A percentile compares a stretch with the other conserved stretches of the same genome.
These are phyloP conservation scores for Boloria euphrosyne DNA, from an alignment of 2,888 invertebrate species.

Conservation along the genomic window DNA sequence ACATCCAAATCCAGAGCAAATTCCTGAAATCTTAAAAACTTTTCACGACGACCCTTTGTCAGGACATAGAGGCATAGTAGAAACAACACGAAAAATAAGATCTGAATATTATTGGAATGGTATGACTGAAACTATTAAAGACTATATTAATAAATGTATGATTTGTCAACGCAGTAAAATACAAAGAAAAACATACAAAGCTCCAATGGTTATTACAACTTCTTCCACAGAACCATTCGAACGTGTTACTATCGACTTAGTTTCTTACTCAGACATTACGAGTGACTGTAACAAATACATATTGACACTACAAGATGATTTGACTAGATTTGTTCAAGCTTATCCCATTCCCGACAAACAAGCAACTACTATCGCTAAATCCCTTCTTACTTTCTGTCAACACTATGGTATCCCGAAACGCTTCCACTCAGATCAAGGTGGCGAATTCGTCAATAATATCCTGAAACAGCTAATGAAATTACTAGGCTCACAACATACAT, in stretches of 20 bases:
- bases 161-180: too few relatives aligned
- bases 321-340: slow-evolving; percentile 49
- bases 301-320: slow-evolving; percentile 49
- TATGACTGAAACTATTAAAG: too few relatives aligned
- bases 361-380: slow-evolving; percentile 47
- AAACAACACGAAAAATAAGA: slow-evolving; percentile 48
- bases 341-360: slow-evolving; percentile 51
- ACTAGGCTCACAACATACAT: too few relatives aligned
- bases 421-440: slow-evolving; percentile 52
- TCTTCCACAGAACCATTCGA: too few relatives aligned
- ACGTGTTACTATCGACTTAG: slow-evolving; percentile 51
- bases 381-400: slow-evolving; percentile 48
- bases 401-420: slow-evolving; percentile 50
- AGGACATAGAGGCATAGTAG: too few relatives aligned
- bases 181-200: too few relatives aligned
- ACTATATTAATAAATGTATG: too few relatives aligned
- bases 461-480: slow-evolving; percentile 49
- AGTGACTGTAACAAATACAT: slow-evolving; percentile 47
- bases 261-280: slow-evolving; percentile 50
- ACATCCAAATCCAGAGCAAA: too few relatives aligned
- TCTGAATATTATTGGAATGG: slow-evolving; percentile 47
- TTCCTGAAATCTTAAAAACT: too few relatives aligned
- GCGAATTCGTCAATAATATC: slow-evolving; percentile 47
- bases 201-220: too few relatives aligned
- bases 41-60: too few relatives aligned